Percentiles rank a stretch among this genome's conserved stretches.
phyloP scores from a whole-genome alignment of 2,113 vertebrate genomes.

The Willisornis vidua region DNA sequence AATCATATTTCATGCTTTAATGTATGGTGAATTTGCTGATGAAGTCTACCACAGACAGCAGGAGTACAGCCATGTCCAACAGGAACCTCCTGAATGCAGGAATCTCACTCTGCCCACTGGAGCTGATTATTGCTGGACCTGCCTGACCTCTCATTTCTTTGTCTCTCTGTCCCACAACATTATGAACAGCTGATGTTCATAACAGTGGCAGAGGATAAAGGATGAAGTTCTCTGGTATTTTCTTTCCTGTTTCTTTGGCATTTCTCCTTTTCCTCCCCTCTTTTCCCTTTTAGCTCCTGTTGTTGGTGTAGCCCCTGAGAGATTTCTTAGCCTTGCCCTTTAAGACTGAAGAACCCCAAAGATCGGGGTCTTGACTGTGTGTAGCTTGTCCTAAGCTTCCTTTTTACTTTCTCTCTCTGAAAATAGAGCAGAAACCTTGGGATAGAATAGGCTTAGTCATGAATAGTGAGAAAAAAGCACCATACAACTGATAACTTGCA shows the following conservation, averaged over 20 bases:
- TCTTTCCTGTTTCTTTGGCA: background rate
- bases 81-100: background rate
- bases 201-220: background rate
- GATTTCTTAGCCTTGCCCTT: background rate
- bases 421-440: background rate
- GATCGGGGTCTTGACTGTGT: background rate
- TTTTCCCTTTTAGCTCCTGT: background rate
- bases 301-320: background rate
- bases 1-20: background rate
- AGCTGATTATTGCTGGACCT: background rate
- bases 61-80: background rate
- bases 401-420: background rate
- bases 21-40: background rate
- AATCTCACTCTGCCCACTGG: background rate
- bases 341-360: constrained; percentile 25
- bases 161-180: background rate
- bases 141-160: background rate
- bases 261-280: background rate
- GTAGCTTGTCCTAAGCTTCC: background rate
- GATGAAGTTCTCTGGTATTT: background rate
- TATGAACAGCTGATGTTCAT: background rate
- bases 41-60: background rate
- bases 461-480: background rate
- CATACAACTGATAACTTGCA: background rate
- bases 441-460: background rate